A percentile compares a stretch with the other conserved stretches of the same genome.
Conservation (phyloP, 2,888 invertebrate species). For the Heterodera filipjevi region DNA sequence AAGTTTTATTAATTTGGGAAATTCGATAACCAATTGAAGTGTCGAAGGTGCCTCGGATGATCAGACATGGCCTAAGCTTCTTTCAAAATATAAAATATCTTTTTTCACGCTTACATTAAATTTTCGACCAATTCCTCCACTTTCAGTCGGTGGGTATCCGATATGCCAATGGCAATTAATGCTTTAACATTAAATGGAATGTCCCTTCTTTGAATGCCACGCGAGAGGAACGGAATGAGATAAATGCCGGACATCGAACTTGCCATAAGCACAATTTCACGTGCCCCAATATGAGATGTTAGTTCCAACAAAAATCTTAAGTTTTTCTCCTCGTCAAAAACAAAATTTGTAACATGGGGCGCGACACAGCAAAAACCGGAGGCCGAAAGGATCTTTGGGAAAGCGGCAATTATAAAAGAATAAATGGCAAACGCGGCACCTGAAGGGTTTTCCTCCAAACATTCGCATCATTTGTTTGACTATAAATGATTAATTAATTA, state of each 20-base stretch:
- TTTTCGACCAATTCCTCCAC: conserved; percentile 14
- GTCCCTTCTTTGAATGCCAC: neutral
- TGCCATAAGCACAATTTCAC: conserved; percentile 38
- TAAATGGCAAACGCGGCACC: neutral
- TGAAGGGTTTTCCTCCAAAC: neutral
- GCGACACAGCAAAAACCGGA: conserved; percentile 41
- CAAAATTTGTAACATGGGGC: conserved; percentile 37
- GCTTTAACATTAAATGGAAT: conserved; percentile 17
- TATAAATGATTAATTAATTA: neutral
- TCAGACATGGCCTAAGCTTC: conserved; percentile 32
- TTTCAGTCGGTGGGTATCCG: conserved; percentile 39
- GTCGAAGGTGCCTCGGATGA: conserved; percentile 38
- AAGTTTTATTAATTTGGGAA: neutral
- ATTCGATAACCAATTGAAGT: conserved; percentile 31
- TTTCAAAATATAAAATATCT: no score
- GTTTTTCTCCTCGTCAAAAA: conserved; percentile 31
- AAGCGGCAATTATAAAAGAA: neutral
- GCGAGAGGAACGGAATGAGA: conserved; percentile 35
- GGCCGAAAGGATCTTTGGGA: conserved; percentile 41
- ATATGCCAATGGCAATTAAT: conserved; percentile 39
- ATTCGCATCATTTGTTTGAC: conserved; percentile 5
- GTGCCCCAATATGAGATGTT: conserved; percentile 21
- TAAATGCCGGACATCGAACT: conserved; percentile 44
- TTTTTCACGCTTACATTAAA: neutral
- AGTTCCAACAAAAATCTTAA: conserved; percentile 33